Percentiles rank a stretch among this genome's conserved stretches.
Evolutionary conservation across 2,888 invertebrate genomes (phyloP).

Genomic region (Chromoteleia sp.): DNA sequence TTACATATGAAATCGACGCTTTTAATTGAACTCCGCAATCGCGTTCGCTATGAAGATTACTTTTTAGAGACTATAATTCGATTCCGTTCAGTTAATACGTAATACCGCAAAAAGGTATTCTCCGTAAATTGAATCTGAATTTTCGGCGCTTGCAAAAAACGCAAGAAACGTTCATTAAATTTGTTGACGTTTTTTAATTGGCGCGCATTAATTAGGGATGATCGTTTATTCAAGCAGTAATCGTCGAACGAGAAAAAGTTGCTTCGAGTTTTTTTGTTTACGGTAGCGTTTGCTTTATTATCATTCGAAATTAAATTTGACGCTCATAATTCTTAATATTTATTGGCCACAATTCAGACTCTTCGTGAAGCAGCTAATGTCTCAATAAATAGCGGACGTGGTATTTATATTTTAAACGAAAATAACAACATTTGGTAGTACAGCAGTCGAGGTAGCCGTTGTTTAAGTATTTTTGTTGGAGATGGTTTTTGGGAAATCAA

Average conservation of each 20-base stretch:
- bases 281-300: not conserved
- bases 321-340: not conserved
- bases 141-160: constrained; percentile 9
- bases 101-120: constrained; percentile 5
- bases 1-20: constrained; percentile 30
- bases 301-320: not conserved
- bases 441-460: not conserved
- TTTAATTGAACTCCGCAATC: constrained; percentile 20
- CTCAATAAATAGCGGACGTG: not conserved
- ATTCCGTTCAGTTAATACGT: not conserved
- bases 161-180: constrained; percentile 12
- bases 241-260: not conserved
- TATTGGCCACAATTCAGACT: not conserved
- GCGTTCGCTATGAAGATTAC: not conserved
- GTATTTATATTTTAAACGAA: not conserved
- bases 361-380: not conserved
- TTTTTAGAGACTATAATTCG: constrained; percentile 3
- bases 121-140: constrained; percentile 8
- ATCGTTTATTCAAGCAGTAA: not conserved
- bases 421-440: not conserved
- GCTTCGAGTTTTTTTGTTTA: not conserved
- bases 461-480: not conserved
- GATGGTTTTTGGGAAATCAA: not conserved
- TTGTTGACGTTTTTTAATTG: constrained; percentile 7
- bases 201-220: not conserved